phyloP scores from a whole-genome alignment of 37 sponge, comb jelly and placozoan genomes.

The Oopsacas minuta region DNA sequence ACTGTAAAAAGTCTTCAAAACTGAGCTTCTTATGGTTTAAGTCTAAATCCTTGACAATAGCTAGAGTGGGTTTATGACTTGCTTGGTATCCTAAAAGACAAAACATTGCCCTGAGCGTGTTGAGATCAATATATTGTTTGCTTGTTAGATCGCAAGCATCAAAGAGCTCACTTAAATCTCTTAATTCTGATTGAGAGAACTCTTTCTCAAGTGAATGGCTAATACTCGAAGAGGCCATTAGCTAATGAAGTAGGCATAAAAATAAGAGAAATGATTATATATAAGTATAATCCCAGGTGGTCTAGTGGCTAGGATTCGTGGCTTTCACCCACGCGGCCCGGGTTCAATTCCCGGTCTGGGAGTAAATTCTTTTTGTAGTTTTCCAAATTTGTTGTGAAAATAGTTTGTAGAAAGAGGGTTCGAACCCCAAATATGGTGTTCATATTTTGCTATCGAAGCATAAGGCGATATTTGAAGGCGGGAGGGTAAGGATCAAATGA shows the following conservation, averaged over 20 bases:
- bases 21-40: not conserved
- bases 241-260: not conserved
- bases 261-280: not conserved
- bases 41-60: not conserved
- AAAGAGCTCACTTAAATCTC: not conserved
- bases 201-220: not conserved
- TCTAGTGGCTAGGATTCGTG: conserved; percentile 15
- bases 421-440: no score
- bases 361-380: not conserved
- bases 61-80: not conserved
- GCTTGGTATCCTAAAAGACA: not conserved
- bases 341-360: not conserved
- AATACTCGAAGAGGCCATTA: not conserved
- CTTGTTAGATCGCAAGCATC: not conserved
- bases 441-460: no score
- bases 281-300: not conserved
- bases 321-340: not conserved
- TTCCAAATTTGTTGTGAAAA: no score
- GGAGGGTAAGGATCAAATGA: no score
- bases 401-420: no score
- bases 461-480: no score
- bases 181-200: not conserved
- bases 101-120: not conserved
- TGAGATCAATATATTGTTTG: not conserved
- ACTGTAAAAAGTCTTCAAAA: conserved; percentile 1